A percentile compares a stretch with the other conserved stretches of the same genome.
phyloP scores from a whole-genome alignment of 2,113 vertebrate species.

The Xyliphius kryptos region DNA sequence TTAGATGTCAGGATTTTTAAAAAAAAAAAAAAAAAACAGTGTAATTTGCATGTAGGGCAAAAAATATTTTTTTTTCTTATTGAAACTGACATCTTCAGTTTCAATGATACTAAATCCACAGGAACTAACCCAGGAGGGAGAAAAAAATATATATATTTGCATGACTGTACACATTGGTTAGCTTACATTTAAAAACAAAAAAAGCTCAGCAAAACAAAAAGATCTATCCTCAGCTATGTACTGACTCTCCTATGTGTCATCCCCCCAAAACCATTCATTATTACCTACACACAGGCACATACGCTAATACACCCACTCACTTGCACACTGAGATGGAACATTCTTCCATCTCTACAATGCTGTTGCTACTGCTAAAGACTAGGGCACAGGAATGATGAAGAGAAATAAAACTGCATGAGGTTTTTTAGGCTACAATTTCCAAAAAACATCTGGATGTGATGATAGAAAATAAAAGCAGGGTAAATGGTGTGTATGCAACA shows the following conservation, averaged over 20 bases:
- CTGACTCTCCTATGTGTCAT: conserved; percentile 21
- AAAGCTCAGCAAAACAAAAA: conserved; percentile 37
- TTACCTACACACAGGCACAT: conserved; percentile 10
- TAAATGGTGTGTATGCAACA: conserved; percentile 2
- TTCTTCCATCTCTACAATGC: conserved; percentile 52
- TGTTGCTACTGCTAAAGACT: conserved; percentile 57
- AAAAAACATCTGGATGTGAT: conserved; percentile 12
- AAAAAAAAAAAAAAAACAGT: conserved; percentile 27
- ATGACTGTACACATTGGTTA: background rate
- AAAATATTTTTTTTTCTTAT: conserved; percentile 43
- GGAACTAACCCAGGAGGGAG: conserved; percentile 42
- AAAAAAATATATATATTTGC: background rate
- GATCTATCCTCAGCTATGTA: conserved; percentile 10
- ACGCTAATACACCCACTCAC: conserved; percentile 46
- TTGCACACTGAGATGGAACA: conserved; percentile 50
- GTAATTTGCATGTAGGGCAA: conserved; percentile 15
- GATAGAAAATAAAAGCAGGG: conserved; percentile 10
- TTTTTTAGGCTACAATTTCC: conserved; percentile 6
- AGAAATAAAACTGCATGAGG: conserved; percentile 1
- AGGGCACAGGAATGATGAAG: conserved; percentile 40
- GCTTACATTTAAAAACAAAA: conserved; percentile 24
- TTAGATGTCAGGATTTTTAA: conserved; percentile 28
- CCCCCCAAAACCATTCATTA: conserved; percentile 14
- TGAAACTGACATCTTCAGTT: conserved; percentile 40
- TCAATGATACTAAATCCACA: conserved; percentile 38